phyloP scores from a whole-genome alignment of 2,113 vertebrate species.

The Tupaia tana region DNA sequence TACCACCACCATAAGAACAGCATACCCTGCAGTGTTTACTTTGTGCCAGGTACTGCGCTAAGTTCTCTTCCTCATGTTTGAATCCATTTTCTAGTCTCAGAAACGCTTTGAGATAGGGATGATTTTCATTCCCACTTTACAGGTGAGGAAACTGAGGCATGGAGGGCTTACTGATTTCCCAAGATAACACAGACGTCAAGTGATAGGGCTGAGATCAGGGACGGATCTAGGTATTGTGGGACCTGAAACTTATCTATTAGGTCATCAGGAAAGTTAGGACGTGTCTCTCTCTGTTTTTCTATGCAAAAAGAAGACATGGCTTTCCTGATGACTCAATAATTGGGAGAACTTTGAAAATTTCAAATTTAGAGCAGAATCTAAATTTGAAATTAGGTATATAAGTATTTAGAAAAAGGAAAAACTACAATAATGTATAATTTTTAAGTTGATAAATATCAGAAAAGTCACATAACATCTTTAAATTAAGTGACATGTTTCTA shows the following conservation, averaged over 20 bases:
- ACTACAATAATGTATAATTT: background rate
- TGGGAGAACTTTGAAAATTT: no score
- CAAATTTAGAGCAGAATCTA: background rate
- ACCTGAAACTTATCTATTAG: background rate
- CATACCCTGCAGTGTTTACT: background rate
- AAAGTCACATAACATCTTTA: background rate
- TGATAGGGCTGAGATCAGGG: background rate
- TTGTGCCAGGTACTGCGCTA: no score
- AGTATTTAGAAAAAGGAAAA: slow-evolving; percentile 14
- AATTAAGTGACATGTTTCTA: background rate
- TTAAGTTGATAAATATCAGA: background rate
- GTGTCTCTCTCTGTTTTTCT: no score
- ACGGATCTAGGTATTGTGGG: background rate
- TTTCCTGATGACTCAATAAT: no score
- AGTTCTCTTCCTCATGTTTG: background rate
- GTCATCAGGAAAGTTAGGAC: no score
- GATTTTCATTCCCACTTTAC: background rate
- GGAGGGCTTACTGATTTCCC: background rate
- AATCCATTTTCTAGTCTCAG: background rate
- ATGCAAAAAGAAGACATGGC: no score
- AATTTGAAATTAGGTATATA: background rate
- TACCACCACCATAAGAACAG: background rate
- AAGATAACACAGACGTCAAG: background rate
- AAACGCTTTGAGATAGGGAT: background rate
- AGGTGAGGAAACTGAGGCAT: background rate